A percentile compares a stretch with the other conserved stretches of the same genome.
Conservation (phyloP, 2,797 vertebrate genomes). For the Enteromius treurensis region DNA sequence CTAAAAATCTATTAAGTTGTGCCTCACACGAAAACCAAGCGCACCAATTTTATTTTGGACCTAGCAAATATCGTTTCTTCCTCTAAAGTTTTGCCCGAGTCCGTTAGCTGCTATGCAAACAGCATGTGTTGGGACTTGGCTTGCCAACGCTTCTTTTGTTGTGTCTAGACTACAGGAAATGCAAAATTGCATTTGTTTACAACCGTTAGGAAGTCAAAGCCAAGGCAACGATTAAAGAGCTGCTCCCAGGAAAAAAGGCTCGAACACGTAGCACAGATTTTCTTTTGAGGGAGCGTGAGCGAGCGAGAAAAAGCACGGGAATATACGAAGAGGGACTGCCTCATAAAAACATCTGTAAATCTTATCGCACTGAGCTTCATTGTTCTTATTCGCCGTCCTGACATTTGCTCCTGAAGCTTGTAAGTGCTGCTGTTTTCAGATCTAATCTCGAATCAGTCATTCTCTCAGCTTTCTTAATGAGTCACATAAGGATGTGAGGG, state of each 20-base stretch:
- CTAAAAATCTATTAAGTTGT: neutral
- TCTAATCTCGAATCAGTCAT: slow-evolving; percentile 52
- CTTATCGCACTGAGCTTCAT: slow-evolving; percentile 22
- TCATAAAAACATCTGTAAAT: slow-evolving; percentile 47
- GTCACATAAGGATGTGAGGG: slow-evolving; percentile 51
- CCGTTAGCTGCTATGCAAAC: slow-evolving; percentile 47
- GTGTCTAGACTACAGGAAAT: slow-evolving; percentile 82
- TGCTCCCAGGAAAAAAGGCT: slow-evolving; percentile 58
- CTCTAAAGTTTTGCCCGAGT: slow-evolving; percentile 44
- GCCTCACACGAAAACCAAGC: neutral
- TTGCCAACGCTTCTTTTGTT: slow-evolving; percentile 60
- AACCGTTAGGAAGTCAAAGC: slow-evolving; percentile 66
- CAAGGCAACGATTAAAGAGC: slow-evolving; percentile 63
- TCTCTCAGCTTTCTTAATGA: slow-evolving; percentile 51
- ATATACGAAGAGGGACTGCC: slow-evolving; percentile 17
- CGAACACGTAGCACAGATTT: slow-evolving; percentile 27
- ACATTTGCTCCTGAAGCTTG: slow-evolving; percentile 49
- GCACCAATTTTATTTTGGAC: neutral
- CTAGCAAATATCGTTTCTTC: neutral
- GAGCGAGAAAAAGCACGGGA: slow-evolving; percentile 9
- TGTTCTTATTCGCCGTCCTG: slow-evolving; percentile 27
- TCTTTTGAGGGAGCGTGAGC: slow-evolving; percentile 10
- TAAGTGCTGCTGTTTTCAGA: slow-evolving; percentile 48
- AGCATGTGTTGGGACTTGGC: slow-evolving; percentile 56
- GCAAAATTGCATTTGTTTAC: slow-evolving; percentile 77